A percentile compares a stretch with the other conserved stretches of the same genome.
These are phyloP conservation scores for Zosterops lateralis DNA, from an alignment of 2,113 vertebrate species.

Conservation along the genomic window DNA sequence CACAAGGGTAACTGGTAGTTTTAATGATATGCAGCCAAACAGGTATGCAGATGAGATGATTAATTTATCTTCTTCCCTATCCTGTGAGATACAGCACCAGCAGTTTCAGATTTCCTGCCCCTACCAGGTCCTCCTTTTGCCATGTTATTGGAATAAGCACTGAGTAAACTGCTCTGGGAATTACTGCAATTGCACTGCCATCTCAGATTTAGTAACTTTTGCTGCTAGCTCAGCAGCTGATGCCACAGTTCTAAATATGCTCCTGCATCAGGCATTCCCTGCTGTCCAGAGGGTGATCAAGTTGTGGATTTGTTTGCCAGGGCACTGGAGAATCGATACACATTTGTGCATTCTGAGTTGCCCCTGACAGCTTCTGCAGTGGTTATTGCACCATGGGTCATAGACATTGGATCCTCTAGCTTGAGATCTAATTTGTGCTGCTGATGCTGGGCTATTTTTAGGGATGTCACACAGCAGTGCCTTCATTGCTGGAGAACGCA, in stretches of 20 bases:
- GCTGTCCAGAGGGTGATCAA: background rate
- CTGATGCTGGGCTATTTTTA: background rate
- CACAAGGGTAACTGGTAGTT: background rate
- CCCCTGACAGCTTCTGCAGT: background rate
- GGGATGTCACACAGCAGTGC: background rate
- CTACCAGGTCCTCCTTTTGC: background rate
- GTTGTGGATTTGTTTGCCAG: background rate
- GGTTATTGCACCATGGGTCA: fast-evolving
- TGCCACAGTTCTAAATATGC: background rate
- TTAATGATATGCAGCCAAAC: background rate
- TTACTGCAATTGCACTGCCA: background rate
- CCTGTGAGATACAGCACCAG: background rate
- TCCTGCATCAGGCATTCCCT: background rate
- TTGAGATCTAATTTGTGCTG: background rate
- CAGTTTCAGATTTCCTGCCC: background rate
- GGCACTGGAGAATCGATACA: background rate
- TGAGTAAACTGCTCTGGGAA: slow-evolving; percentile 21
- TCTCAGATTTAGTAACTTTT: background rate
- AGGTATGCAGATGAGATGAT: background rate
- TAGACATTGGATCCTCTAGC: background rate
- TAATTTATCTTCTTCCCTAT: background rate
- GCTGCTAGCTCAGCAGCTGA: background rate
- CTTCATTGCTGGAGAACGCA: background rate
- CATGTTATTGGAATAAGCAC: background rate
- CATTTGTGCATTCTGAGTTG: fast-evolving